These are phyloP conservation scores for Macrobrachium rosenbergii DNA, from an alignment of 1,140 invertebrate genomes.

Conservation along the genomic window DNA sequence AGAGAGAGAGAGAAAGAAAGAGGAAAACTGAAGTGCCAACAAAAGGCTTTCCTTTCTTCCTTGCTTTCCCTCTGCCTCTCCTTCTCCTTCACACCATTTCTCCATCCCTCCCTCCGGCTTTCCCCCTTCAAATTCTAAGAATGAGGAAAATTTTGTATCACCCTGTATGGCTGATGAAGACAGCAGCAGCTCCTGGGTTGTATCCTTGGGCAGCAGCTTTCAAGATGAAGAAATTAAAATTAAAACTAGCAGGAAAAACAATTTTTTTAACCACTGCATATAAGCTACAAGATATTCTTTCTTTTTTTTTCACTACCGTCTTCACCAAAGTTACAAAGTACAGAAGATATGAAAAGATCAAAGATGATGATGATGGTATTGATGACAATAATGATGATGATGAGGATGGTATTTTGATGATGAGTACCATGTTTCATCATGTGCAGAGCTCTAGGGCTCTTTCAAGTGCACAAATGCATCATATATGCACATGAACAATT, in stretches of 20 bases:
- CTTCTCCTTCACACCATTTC: background rate
- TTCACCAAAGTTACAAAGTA: background rate
- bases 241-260: no score
- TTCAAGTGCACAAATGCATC: no score
- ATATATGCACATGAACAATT: no score
- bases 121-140: background rate
- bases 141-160: constrained; percentile 25
- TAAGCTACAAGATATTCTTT: background rate
- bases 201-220: no score
- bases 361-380: background rate
- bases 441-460: no score
- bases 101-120: background rate
- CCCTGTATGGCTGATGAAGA: constrained; percentile 13
- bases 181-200: background rate
- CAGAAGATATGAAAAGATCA: background rate
- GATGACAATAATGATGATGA: background rate
- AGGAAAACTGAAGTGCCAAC: no score
- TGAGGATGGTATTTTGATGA: background rate
- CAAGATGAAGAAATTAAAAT: no score
- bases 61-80: no score
- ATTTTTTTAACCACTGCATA: no score
- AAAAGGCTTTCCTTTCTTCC: no score
- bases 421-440: no score
- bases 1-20: background rate
- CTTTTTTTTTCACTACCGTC: background rate